phyloP scores from a whole-genome alignment of 2,888 invertebrate genomes.

The Cryptocheilus praepositus region DNA sequence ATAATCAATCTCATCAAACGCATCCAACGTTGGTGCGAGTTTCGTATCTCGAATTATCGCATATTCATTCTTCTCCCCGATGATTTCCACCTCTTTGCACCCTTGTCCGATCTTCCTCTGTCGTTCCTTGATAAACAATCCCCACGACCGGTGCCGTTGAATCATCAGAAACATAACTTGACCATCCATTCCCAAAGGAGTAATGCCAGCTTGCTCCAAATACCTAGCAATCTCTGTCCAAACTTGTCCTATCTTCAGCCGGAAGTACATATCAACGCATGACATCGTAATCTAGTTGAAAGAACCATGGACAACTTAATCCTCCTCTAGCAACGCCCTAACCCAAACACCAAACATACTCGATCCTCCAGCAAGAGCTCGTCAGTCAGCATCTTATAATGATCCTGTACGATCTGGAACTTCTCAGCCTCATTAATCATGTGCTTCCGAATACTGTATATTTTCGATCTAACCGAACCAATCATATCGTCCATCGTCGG shows the following conservation, averaged over 20 bases:
- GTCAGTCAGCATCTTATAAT: conserved; percentile 70
- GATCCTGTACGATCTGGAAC: conserved; percentile 67
- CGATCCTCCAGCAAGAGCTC: conserved; percentile 67
- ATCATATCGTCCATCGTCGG: conserved; percentile 72
- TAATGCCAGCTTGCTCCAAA: conserved; percentile 67
- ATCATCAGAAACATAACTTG: conserved; percentile 68
- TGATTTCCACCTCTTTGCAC: conserved; percentile 61
- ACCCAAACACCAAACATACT: conserved; percentile 54
- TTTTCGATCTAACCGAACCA: conserved; percentile 74
- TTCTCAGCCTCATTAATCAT: conserved; percentile 66
- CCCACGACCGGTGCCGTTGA: conserved; percentile 69
- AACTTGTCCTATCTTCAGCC: conserved; percentile 74
- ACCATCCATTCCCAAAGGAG: conserved; percentile 70
- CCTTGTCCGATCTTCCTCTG: conserved; percentile 66
- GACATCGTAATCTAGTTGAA: conserved; percentile 71
- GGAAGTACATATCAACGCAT: conserved; percentile 73
- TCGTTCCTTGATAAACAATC: conserved; percentile 62
- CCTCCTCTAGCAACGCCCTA: not conserved
- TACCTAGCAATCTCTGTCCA: conserved; percentile 74
- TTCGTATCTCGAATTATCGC: conserved; percentile 66
- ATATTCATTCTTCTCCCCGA: conserved; percentile 69
- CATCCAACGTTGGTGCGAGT: conserved; percentile 69
- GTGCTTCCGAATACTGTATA: conserved; percentile 74
- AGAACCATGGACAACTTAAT: no score
- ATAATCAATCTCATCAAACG: conserved; percentile 70